These are phyloP conservation scores for Papilio xuthus DNA, from an alignment of 1,140 invertebrate species.

Conservation along the genomic window DNA sequence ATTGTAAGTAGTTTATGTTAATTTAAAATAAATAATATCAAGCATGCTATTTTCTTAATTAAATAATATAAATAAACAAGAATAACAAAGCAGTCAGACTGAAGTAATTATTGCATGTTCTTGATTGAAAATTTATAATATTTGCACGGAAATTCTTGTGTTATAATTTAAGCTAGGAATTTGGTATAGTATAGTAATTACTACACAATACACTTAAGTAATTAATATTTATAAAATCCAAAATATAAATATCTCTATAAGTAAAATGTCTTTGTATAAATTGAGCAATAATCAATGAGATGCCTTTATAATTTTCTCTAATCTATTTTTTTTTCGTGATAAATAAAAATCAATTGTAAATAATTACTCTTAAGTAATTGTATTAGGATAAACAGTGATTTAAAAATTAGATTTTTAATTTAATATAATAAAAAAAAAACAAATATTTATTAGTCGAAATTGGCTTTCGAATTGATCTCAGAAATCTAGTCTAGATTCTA, in stretches of 20 bases:
- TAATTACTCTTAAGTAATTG: neutral
- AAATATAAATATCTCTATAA: no score
- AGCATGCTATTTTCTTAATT: neutral
- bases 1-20: neutral
- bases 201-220: no score
- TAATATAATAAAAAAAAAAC: neutral
- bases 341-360: neutral
- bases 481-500: slow-evolving; percentile 56
- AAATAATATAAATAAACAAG: neutral
- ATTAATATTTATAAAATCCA: no score
- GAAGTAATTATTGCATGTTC: neutral
- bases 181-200: neutral
- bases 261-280: neutral
- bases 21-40: slow-evolving; percentile 21
- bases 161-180: neutral
- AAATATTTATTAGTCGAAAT: slow-evolving; percentile 44
- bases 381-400: slow-evolving; percentile 15
- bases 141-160: neutral
- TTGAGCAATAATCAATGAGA: neutral
- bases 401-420: slow-evolving; percentile 12
- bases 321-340: neutral
- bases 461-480: slow-evolving; percentile 77
- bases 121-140: neutral
- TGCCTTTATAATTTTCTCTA: slow-evolving; percentile 2
- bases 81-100: neutral